Conservation (phyloP, 2,888 invertebrate species). For the Pristionchus japonicus region DNA sequence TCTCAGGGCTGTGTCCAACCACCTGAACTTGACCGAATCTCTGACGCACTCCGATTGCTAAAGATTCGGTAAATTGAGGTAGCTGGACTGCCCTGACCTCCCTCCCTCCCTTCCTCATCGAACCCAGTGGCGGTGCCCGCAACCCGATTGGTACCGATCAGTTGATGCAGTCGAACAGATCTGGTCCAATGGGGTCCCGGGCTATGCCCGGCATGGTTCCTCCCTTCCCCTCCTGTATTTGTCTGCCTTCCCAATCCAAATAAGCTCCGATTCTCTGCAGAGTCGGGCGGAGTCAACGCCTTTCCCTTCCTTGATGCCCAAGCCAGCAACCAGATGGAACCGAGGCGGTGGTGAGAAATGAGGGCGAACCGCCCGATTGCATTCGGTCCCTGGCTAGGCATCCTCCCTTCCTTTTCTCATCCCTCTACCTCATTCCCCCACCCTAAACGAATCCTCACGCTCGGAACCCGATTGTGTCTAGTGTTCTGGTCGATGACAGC, state of each 20-base stretch:
- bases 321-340: conserved; percentile 7
- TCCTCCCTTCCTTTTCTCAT: background rate
- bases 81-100: too few species aligned
- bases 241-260: background rate
- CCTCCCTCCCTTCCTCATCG: too few species aligned
- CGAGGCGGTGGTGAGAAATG: background rate
- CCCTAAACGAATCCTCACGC: background rate
- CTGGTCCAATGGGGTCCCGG: background rate
- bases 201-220: background rate
- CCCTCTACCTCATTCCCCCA: background rate
- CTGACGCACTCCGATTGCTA: too few species aligned
- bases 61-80: too few species aligned
- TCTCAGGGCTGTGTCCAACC: too few species aligned
- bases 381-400: conserved; percentile 6
- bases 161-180: background rate
- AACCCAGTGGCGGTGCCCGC: background rate
- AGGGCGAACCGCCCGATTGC: background rate
- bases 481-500: background rate
- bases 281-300: background rate
- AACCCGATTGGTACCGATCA: conserved; percentile 17
- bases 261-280: background rate
- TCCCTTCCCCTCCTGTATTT: background rate
- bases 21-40: background rate
- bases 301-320: background rate
- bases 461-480: conserved; percentile 6